phyloP scores from a whole-genome alignment of 92 coral and sea anemone genomes.

The Zoanthus solanderi region DNA sequence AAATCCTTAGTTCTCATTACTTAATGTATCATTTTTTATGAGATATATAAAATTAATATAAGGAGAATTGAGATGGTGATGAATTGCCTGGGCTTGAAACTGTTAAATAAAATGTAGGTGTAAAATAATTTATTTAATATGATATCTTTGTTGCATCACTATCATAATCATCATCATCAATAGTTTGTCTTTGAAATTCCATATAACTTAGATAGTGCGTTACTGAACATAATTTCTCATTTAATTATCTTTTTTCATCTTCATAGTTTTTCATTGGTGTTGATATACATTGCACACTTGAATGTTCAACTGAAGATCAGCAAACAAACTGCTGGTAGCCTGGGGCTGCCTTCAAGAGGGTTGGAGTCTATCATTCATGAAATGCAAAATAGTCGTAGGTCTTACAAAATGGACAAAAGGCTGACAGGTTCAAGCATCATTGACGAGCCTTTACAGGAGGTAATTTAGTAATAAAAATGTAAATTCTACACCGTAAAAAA shows the following conservation, averaged over 20 bases:
- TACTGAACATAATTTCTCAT: neutral
- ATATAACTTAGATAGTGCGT: no score
- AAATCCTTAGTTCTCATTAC: no score
- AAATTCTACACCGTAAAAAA: no score
- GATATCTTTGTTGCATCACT: no score
- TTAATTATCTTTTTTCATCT: neutral
- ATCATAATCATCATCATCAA: no score
- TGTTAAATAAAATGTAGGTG: no score
- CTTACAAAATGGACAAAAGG: constrained; percentile 96
- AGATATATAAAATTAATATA: no score
- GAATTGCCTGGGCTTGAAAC: no score
- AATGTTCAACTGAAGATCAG: constrained; percentile 65
- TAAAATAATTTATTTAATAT: no score
- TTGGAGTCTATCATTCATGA: constrained; percentile 77
- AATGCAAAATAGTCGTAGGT: constrained; percentile 78
- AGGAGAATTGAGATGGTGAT: no score
- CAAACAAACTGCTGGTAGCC: constrained; percentile 52
- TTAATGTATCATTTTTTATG: no score
- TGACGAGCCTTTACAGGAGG: constrained; percentile 99
- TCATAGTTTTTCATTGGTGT: constrained; percentile 78
- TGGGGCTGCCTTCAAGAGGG: constrained; percentile 83
- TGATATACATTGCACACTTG: constrained; percentile 84
- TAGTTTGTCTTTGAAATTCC: no score
- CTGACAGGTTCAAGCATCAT: constrained; percentile 96
- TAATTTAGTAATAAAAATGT: neutral